Base-by-base conservation (phyloP, 2,888 invertebrate species). In the Drosophila dives region DNA sequence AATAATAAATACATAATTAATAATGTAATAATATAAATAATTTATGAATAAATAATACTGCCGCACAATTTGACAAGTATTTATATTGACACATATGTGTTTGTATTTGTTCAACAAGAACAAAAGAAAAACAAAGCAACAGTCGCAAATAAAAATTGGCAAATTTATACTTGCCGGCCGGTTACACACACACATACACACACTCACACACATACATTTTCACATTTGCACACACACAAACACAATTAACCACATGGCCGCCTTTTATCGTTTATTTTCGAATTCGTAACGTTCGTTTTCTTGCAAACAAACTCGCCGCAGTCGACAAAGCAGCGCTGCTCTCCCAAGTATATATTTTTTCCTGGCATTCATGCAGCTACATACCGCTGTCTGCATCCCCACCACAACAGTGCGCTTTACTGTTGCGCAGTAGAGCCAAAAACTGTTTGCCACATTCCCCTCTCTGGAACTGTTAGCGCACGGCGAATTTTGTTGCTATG, bases 211-310 rank as follows among this genome's bases (percentile, higher is more conserved):
- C 45, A 15, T 8, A 23, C 8, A 15, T 15, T 15, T 2, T 45
- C 23, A 8, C n/a, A 40, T 40, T 40, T 29, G 6, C 29, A 29
- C 48, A 12, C 49, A 51, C 60, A 51, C 63, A 55, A 33, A n/a
- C 53, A 10, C 45, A 49, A 58, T 26, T 51, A 66, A 54, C 38
- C 51, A 42, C 53, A 68, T 48, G 58, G 26, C 17, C 23, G n/a
- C n/a, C 32, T 51, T 65, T 70, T 71, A 58, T 77, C 67, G 60
- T 72, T 64, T 53, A 66, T 64, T 77, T 85, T 86, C 64, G 83
- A 84, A 82, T 73, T 79, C 40, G 55, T 85, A 85, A 85, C 85
- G 89, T 83, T 75, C 86, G 72, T 58, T 88, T 82, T 34, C 33
- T 10, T n/a, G 10, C 38, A n/a, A 60, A 10, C 38, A n/a, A 60